Conservation (phyloP, 2,888 invertebrate species). For the Epiblema foenella region DNA sequence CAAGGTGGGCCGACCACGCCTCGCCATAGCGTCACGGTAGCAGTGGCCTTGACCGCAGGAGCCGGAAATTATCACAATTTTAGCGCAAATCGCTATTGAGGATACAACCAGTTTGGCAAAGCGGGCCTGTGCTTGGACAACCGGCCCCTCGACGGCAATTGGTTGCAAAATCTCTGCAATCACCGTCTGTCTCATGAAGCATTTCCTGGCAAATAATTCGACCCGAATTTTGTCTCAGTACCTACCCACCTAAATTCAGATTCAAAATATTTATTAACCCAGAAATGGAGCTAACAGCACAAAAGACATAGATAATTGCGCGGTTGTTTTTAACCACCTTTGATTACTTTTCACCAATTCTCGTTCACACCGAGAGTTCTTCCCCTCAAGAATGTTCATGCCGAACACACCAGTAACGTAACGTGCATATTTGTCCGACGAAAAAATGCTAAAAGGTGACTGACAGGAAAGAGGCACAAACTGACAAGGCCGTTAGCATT, state of each 20-base stretch:
- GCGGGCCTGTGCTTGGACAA: slow-evolving; percentile 34
- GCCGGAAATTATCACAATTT: slow-evolving; percentile 51
- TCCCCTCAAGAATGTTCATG: neutral
- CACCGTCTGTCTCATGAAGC: slow-evolving; percentile 12
- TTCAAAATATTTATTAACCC: no score
- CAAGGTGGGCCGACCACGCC: slow-evolving; percentile 67
- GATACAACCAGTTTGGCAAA: slow-evolving; percentile 46
- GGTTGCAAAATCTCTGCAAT: slow-evolving; percentile 38
- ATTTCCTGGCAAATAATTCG: slow-evolving; percentile 31
- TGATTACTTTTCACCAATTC: neutral
- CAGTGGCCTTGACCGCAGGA: slow-evolving; percentile 59
- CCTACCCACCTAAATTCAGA: neutral
- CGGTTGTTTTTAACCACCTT: neutral
- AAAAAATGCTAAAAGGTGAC: slow-evolving; percentile 33
- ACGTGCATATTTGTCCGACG: neutral
- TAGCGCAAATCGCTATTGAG: slow-evolving; percentile 52
- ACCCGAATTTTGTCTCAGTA: neutral
- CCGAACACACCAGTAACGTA: neutral
- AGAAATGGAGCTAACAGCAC: neutral
- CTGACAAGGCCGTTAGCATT: slow-evolving; percentile 48
- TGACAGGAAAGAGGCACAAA: slow-evolving; percentile 56
- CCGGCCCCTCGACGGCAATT: slow-evolving; percentile 41
- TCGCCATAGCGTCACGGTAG: slow-evolving; percentile 55
- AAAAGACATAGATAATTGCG: neutral
- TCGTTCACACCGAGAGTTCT: neutral